A percentile compares a stretch with the other conserved stretches of the same genome.
Conservation (phyloP, 2,797 vertebrate species). For the Gymnoscopelus braueri region DNA sequence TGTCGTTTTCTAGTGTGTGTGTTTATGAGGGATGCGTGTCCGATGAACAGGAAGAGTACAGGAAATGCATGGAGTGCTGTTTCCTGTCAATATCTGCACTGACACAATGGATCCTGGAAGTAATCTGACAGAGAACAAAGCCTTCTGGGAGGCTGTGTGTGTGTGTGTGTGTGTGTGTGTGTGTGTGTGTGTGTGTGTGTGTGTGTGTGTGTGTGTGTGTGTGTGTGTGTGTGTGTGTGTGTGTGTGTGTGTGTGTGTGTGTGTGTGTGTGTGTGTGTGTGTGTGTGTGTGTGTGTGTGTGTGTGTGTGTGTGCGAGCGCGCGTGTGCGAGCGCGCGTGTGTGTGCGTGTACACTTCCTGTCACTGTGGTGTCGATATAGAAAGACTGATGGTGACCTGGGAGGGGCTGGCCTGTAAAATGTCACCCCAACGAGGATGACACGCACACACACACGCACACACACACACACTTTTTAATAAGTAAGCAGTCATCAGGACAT, state of each 20-base stretch:
- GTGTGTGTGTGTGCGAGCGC: background rate
- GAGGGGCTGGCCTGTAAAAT: conserved; percentile 38
- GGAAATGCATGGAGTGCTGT: conserved; percentile 52
- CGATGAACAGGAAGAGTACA: conserved; percentile 23
- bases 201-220: background rate
- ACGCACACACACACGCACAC: background rate
- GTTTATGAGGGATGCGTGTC: conserved; percentile 39
- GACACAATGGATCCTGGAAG: conserved; percentile 49
- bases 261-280: background rate
- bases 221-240: conserved; percentile 16
- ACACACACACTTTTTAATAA: background rate
- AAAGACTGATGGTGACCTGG: background rate
- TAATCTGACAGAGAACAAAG: conserved; percentile 28
- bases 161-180: background rate
- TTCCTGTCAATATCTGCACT: conserved; percentile 53
- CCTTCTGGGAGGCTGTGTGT: background rate
- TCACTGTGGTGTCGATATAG: background rate
- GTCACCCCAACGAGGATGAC: conserved; percentile 19
- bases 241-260: conserved; percentile 8
- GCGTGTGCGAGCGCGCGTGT: conserved; percentile 10
- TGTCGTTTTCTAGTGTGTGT: background rate
- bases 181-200: conserved; percentile 5
- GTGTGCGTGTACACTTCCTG: background rate
- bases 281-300: conserved; percentile 22
- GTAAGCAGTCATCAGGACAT: background rate